A percentile compares a stretch with the other conserved stretches of the same genome.
phyloP scores from a whole-genome alignment of 2,797 vertebrate genomes.

The Myiothlypis chrysogaster region DNA sequence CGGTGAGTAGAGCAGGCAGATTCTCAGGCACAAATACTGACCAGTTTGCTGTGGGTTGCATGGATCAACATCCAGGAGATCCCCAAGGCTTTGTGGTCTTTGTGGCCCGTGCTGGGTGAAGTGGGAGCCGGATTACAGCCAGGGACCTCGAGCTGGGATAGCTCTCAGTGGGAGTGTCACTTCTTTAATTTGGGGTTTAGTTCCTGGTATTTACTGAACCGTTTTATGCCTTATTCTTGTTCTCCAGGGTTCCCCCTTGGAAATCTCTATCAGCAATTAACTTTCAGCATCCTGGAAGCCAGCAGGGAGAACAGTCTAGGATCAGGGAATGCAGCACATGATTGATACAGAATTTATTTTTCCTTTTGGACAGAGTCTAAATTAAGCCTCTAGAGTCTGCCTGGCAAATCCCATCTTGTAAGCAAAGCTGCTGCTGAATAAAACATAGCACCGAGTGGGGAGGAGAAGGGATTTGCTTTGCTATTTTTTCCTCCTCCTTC shows the following conservation, averaged over 20 bases:
- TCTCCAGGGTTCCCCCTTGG: slow-evolving; percentile 17
- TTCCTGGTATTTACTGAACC: not conserved
- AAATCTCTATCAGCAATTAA: slow-evolving; percentile 53
- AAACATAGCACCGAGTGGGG: slow-evolving; percentile 10
- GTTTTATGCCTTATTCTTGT: not conserved
- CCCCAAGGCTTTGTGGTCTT: not conserved
- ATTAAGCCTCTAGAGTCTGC: slow-evolving; percentile 64
- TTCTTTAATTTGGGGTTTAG: slow-evolving; percentile 5
- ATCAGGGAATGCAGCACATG: slow-evolving; percentile 24
- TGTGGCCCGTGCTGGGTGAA: not conserved
- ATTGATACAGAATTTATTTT: slow-evolving; percentile 67
- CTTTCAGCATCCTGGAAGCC: slow-evolving; percentile 12
- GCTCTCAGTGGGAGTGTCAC: not conserved
- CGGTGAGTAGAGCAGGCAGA: slow-evolving; percentile 75
- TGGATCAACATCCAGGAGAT: not conserved
- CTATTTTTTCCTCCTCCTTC: slow-evolving; percentile 36
- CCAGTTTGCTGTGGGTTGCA: not conserved
- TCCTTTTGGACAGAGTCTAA: slow-evolving; percentile 60
- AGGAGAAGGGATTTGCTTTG: slow-evolving; percentile 56
- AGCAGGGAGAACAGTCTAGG: slow-evolving; percentile 48
- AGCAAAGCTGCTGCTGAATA: slow-evolving; percentile 66
- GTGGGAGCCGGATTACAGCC: not conserved
- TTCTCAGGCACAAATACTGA: not conserved
- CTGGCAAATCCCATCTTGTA: slow-evolving; percentile 59
- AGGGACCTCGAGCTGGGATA: not conserved